A percentile compares a stretch with the other conserved stretches of the same genome.
Evolutionary conservation across 2,113 vertebrate genomes (phyloP).

Genomic region (Rhinoptilus africanus): DNA sequence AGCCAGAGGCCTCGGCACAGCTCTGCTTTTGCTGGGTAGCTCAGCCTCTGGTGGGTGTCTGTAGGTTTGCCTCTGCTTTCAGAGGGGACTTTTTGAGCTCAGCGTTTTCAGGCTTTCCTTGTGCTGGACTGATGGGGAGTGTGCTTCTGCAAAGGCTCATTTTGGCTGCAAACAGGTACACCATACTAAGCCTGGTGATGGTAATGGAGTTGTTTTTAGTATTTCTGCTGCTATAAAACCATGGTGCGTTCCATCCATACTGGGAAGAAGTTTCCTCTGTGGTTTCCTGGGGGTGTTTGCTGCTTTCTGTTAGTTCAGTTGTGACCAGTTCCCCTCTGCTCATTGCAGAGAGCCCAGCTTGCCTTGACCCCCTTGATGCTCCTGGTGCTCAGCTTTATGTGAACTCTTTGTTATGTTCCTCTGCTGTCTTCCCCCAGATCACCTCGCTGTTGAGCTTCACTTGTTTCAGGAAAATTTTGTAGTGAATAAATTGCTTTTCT

Average conservation of each 20-base stretch:
- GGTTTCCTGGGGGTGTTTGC: background rate
- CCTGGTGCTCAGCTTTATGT: fast-evolving
- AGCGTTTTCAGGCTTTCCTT: background rate
- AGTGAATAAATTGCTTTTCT: background rate
- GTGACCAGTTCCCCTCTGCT: no score
- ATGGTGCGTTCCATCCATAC: fast-evolving
- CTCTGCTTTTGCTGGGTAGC: fast-evolving
- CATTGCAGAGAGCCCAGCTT: fast-evolving
- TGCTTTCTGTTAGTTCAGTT: background rate
- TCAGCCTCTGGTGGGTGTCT: fast-evolving
- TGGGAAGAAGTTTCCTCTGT: background rate
- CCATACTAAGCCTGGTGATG: background rate
- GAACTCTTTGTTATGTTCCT: background rate
- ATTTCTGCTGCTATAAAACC: background rate
- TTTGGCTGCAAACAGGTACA: background rate
- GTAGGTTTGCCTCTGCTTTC: fast-evolving
- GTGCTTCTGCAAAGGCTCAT: fast-evolving
- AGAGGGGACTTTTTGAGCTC: fast-evolving
- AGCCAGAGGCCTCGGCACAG: background rate
- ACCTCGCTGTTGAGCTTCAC: fast-evolving
- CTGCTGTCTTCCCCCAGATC: background rate
- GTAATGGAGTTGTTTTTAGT: background rate
- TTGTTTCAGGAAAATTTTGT: background rate
- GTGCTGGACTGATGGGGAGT: fast-evolving
- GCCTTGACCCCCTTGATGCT: background rate